Conservation (phyloP, 2,888 invertebrate species). For the Helicoverpa assulta region DNA sequence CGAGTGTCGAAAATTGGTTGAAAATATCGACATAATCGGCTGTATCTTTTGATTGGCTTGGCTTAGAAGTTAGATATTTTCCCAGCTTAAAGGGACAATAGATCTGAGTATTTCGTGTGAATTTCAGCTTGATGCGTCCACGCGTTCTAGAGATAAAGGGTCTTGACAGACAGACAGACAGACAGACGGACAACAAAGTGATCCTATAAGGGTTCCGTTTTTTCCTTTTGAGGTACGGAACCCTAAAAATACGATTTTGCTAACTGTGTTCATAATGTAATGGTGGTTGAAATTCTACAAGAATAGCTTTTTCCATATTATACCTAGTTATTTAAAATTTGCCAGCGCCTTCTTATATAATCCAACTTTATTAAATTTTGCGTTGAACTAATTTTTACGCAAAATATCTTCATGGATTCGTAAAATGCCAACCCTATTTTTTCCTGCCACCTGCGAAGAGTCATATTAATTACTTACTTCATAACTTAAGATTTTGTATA, state of each 20-base stretch:
- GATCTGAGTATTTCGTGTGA: too few species aligned
- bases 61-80: too few species aligned
- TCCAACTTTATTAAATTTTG: background rate
- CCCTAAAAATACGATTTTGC: background rate
- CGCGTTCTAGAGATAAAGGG: too few species aligned
- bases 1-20: too few species aligned
- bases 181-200: too few species aligned
- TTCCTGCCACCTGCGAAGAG: background rate
- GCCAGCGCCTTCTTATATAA: background rate
- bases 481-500: background rate
- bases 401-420: background rate
- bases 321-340: background rate
- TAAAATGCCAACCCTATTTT: background rate
- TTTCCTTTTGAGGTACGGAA: too few species aligned
- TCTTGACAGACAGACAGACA: too few species aligned
- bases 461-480: slow-evolving; percentile 1
- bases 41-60: too few species aligned
- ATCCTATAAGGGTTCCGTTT: too few species aligned
- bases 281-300: background rate
- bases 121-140: too few species aligned
- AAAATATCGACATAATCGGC: too few species aligned
- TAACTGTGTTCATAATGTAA: background rate
- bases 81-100: too few species aligned
- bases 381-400: background rate
- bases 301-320: background rate